Base-by-base conservation (phyloP, 2,113 vertebrate species). In the Caloenas nicobarica region DNA sequence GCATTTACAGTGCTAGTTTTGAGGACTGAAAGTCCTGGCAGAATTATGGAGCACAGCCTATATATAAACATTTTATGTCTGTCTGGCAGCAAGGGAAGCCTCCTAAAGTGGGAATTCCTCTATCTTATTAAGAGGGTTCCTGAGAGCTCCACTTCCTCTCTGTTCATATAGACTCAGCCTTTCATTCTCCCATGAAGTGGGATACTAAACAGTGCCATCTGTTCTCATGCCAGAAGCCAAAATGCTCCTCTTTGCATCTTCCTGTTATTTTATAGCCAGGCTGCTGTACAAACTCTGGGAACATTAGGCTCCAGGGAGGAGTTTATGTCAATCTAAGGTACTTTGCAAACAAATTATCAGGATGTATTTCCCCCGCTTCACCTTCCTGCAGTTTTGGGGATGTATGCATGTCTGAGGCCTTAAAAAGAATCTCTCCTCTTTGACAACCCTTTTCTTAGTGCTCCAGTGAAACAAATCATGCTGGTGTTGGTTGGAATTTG, bases 221-320 rank as follows among this genome's bases (percentile, higher is more conserved):
- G 12, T 78, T 77, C 44, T 77, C 71, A 33, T 57, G 78, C 70
- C 77, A 89, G 78, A 38, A 91, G 86, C n/a, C 58, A 53, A 84
- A 95, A 91, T n/a, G 29, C 31, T 81, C 57, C 60, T 58, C 69
- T 53, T 89, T 69, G n/a, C 31, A 31, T 77, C 36, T 66, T 74
- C 70, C 31, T 69, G 18, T 79, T 58, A 66, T 87, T 56, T 94
- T 85, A 34, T 54, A 89, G 34, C 68, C 69, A 82, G 71, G 62
- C 51, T 92, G 83, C 61, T 64, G 64, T 53, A 66, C 38, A 65
- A 78, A 46, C 40, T 84, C 83, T n/a, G 57, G 80, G 90, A 95
- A 94, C 69, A 69, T 57, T 34, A 65, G 92, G 71, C 90, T 91
- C 92, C 40, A 76, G 92, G 86, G 88, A 88, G 86, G 85, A 58